Evolutionary conservation across 2,888 invertebrate genomes (phyloP), one percentile per base, ranked within the genome.

Genomic region (Stramonita haemastoma): DNA sequence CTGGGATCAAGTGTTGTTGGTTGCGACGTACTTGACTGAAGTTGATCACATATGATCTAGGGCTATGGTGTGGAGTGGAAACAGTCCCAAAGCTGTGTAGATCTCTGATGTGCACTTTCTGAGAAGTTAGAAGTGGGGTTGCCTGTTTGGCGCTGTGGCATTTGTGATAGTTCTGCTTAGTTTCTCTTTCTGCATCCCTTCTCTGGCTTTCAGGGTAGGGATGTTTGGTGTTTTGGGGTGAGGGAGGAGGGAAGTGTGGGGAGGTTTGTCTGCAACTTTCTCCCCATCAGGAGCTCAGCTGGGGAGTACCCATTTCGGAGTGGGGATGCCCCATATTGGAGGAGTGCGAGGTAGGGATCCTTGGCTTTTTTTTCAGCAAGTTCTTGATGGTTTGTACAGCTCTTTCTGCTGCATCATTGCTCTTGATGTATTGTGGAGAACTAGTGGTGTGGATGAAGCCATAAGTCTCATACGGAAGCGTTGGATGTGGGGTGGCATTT

Each of bases 261-360:
- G 22, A 87, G 4, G 70, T 84, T 86, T 32, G 73, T 73, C 70
- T 77, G 83, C n/a, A 83, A 66, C 56, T 86, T 87, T 79, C 88
- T 88, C 2, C 90, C 86, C 73, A 86, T 84, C 11, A 84, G 57
- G 34, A 89, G 77, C 84, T 89, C 89, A 85, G 56, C 32, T 46
- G 85, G 86, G 56, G 73, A 85, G 29, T 66, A 46, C 19, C 73
- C 73, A 56, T 84, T 85, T 34, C 29, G 36, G 5, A 86, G 73
- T 22, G 89, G 86, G 22, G 86, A 34, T 89, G 86, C 34, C 32
- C 85, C 70, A 77, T 89, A 89, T 22, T 46, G 36, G 46, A 87
- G 81, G 1, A 89, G 66, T 32, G 89, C 89, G 11, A 34, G 46
- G 60, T 89, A 87, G n/a, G 89, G 89, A 77, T 89, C 89, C n/a